A percentile compares a stretch with the other conserved stretches of the same genome.
phyloP scores from a whole-genome alignment of 2,888 invertebrate genomes.

The Erebia epiphron region DNA sequence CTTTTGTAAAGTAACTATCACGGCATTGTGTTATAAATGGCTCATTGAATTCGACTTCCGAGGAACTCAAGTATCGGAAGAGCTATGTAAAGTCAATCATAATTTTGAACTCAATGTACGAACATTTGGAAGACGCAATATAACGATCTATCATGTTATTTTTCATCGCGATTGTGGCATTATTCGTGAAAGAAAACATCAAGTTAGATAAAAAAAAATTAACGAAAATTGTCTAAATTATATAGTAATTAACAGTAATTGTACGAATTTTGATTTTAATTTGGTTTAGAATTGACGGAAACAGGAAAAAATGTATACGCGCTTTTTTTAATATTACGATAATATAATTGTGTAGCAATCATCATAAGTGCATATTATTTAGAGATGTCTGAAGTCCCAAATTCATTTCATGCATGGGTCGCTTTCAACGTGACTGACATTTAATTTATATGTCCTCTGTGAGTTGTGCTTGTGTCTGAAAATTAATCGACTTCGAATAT shows the following conservation, averaged over 20 bases:
- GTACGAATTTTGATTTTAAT: too few species aligned
- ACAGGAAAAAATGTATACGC: too few species aligned
- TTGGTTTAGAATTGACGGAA: too few species aligned
- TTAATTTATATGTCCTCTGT: slow-evolving; percentile 64
- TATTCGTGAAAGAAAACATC: neutral
- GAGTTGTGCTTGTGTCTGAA: slow-evolving; percentile 32
- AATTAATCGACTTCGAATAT: too few species aligned
- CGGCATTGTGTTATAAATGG: slow-evolving; percentile 47
- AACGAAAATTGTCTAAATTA: too few species aligned
- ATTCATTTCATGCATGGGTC: slow-evolving; percentile 64
- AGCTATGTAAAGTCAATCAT: slow-evolving; percentile 4
- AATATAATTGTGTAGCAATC: too few species aligned
- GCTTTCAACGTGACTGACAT: slow-evolving; percentile 62
- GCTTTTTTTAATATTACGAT: too few species aligned
- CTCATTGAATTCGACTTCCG: slow-evolving; percentile 36
- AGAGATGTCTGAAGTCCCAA: slow-evolving; percentile 22
- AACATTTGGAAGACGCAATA: neutral
- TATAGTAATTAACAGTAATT: too few species aligned
- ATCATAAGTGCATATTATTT: neutral
- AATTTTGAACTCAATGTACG: slow-evolving; percentile 40
- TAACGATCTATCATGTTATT: neutral
- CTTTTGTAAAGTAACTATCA: slow-evolving; percentile 52
- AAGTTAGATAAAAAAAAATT: too few species aligned
- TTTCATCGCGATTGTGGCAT: neutral
- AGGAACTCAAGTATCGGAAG: slow-evolving; percentile 17